These are phyloP conservation scores for Ranitomeya variabilis DNA, from an alignment of 2,113 vertebrate species.

Conservation along the genomic window DNA sequence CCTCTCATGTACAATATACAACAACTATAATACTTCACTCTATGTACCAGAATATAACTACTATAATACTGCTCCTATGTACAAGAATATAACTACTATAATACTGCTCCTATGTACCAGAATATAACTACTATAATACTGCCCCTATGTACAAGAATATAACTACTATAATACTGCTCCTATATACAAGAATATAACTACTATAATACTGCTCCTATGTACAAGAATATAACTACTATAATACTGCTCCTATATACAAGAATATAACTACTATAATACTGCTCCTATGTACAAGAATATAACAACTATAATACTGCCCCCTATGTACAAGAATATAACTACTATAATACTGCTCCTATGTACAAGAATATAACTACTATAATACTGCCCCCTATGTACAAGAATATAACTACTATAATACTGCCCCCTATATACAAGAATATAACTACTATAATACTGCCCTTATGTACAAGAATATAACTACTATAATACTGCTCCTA, in stretches of 20 bases:
- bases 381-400: too few relatives aligned
- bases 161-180: too few relatives aligned
- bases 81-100: not conserved
- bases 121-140: too few relatives aligned
- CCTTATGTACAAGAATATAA: slow-evolving; percentile 10
- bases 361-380: too few relatives aligned
- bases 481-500: not conserved
- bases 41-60: too few relatives aligned
- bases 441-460: slow-evolving; percentile 7
- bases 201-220: not conserved
- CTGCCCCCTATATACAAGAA: not conserved
- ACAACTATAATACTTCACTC: too few relatives aligned
- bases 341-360: too few relatives aligned
- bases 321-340: not conserved
- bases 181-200: too few relatives aligned
- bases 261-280: not conserved
- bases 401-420: slow-evolving; percentile 6
- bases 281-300: not conserved
- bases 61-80: too few relatives aligned
- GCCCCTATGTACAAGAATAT: too few relatives aligned
- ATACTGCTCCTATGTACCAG: too few relatives aligned
- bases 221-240: not conserved
- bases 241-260: not conserved
- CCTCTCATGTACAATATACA: too few relatives aligned
- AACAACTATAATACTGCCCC: not conserved